A percentile compares a stretch with the other conserved stretches of the same genome.
phyloP scores from a whole-genome alignment of 1,140 invertebrate species.

The Liolophura sinensis region DNA sequence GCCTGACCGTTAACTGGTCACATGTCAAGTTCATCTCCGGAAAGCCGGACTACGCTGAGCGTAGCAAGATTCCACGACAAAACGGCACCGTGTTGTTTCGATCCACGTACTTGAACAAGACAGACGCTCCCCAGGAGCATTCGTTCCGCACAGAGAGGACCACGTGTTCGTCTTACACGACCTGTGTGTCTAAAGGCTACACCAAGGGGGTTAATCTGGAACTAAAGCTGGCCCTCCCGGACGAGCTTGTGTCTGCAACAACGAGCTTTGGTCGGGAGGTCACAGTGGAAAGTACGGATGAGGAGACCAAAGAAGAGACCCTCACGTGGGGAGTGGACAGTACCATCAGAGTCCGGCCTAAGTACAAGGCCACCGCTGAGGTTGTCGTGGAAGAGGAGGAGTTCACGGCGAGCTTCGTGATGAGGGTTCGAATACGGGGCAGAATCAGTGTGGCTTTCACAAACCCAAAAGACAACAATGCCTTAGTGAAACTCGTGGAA shows the following conservation, averaged over 20 bases:
- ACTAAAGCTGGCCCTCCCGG: conserved; percentile 60
- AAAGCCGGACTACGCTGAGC: conserved; percentile 51
- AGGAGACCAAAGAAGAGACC: conserved; percentile 55
- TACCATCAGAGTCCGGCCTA: conserved; percentile 56
- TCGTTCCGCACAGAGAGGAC: conserved; percentile 61
- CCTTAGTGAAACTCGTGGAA: conserved; percentile 51
- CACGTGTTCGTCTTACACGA: conserved; percentile 56
- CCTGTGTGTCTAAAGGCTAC: conserved; percentile 58
- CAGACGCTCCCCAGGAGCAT: conserved; percentile 59
- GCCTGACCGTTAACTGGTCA: conserved; percentile 56
- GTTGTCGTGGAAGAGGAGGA: conserved; percentile 60
- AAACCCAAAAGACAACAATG: conserved; percentile 57
- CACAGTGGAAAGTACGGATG: conserved; percentile 58
- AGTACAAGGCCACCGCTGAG: conserved; percentile 54
- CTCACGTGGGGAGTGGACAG: conserved; percentile 62
- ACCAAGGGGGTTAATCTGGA: conserved; percentile 59
- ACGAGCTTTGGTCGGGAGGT: conserved; percentile 62
- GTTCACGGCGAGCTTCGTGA: conserved; percentile 56
- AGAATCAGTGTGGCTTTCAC: conserved; percentile 53
- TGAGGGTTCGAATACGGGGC: conserved; percentile 54
- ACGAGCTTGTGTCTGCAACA: conserved; percentile 55
- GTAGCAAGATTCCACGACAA: conserved; percentile 17
- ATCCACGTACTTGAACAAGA: conserved; percentile 61
- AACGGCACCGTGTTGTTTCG: conserved; percentile 39
- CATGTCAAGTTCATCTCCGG: conserved; percentile 51